Percentiles rank a stretch among this genome's conserved stretches.
Conservation (phyloP, 2,797 vertebrate species). For the Ctenosaura bakeri region DNA sequence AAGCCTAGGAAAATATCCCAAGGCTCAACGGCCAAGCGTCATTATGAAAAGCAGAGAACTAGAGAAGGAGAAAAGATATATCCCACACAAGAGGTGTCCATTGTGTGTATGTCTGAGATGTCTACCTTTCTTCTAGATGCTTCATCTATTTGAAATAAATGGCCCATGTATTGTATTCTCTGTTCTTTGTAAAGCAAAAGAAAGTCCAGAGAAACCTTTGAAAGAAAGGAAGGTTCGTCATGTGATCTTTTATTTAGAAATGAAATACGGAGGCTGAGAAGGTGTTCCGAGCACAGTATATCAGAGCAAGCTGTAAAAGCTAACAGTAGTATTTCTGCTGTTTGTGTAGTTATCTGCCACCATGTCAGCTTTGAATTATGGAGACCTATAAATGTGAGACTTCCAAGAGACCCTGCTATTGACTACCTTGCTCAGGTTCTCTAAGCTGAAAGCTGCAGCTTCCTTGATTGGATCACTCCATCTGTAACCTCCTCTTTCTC, state of each 20-base stretch:
- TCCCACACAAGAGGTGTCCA: neutral
- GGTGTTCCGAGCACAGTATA: neutral
- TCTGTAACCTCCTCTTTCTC: too few relatives aligned
- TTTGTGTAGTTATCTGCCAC: neutral
- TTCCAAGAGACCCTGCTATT: too few relatives aligned
- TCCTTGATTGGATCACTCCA: too few relatives aligned
- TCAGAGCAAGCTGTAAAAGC: neutral
- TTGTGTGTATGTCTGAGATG: neutral
- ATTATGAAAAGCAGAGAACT: conserved; percentile 29
- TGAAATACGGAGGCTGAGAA: neutral
- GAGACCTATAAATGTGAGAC: too few relatives aligned
- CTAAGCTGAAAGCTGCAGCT: too few relatives aligned
- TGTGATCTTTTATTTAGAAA: neutral
- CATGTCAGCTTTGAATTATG: too few relatives aligned
- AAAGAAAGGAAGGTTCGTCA: neutral
- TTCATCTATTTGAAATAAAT: conserved; percentile 29
- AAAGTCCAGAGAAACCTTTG: neutral
- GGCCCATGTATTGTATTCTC: neutral
- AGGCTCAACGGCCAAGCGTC: conserved; percentile 31
- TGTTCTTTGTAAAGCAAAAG: neutral
- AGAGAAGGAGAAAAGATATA: conserved; percentile 17
- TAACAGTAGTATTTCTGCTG: neutral
- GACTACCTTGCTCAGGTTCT: too few relatives aligned
- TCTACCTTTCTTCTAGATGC: conserved; percentile 8
- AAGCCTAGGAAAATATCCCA: conserved; percentile 55